A percentile compares a stretch with the other conserved stretches of the same genome.
phyloP scores from a whole-genome alignment of 2,888 invertebrate species.

The Schizaphis graminum region DNA sequence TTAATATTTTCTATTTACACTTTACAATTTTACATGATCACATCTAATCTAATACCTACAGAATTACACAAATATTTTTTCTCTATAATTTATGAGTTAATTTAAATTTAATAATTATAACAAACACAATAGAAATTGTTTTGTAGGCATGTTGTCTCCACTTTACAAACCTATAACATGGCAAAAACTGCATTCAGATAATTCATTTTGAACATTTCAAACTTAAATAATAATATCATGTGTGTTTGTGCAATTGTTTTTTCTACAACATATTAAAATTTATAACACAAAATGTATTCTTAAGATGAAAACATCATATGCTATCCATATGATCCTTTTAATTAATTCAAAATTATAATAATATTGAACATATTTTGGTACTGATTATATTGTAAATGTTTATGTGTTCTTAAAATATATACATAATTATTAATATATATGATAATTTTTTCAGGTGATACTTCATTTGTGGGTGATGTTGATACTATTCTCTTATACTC shows the following conservation, averaged over 20 bases:
- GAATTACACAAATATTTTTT: neutral
- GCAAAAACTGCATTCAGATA: neutral
- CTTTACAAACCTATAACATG: neutral
- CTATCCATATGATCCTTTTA: neutral
- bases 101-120: neutral
- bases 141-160: neutral
- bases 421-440: neutral
- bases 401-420: neutral
- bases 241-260: neutral
- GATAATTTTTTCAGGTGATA: conserved; percentile 74
- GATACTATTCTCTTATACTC: conserved; percentile 82
- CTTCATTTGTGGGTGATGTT: conserved; percentile 88
- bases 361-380: neutral
- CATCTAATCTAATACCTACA: neutral
- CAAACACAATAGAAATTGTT: neutral
- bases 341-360: neutral
- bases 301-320: neutral
- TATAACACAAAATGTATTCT: neutral
- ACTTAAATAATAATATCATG: neutral
- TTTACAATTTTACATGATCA: neutral
- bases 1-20: conserved; percentile 19
- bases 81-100: neutral
- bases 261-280: neutral
- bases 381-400: neutral
- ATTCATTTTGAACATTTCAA: neutral